These are phyloP conservation scores for Tor tambroides DNA, from an alignment of 2,113 vertebrate species.

Conservation along the genomic window DNA sequence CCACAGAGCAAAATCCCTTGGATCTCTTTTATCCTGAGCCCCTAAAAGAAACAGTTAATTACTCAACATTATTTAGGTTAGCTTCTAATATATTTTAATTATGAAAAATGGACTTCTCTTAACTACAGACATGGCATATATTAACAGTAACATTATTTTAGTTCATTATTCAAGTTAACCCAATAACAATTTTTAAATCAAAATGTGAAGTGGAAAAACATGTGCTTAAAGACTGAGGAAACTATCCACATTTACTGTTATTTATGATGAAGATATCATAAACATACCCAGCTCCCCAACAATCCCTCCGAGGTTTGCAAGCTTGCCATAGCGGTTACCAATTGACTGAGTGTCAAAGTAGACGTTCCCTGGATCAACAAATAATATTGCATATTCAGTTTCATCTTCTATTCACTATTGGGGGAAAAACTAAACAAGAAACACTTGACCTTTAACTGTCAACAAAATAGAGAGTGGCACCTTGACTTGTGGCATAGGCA, in stretches of 20 bases:
- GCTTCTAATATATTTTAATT: neutral
- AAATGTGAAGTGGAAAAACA: neutral
- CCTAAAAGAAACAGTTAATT: slow-evolving; percentile 60
- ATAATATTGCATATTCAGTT: neutral
- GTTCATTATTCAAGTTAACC: no score
- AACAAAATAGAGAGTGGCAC: slow-evolving; percentile 68
- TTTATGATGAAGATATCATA: neutral
- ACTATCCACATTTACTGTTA: neutral
- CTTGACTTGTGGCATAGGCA: slow-evolving; percentile 84
- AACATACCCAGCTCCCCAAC: slow-evolving; percentile 78
- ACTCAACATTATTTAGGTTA: neutral
- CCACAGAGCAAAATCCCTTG: slow-evolving; percentile 91
- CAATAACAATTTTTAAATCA: neutral
- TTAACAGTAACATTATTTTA: neutral
- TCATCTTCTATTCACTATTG: neutral
- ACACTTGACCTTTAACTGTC: neutral
- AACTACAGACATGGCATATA: neutral
- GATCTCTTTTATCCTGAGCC: slow-evolving; percentile 78
- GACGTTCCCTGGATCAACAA: slow-evolving; percentile 82
- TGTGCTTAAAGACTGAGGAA: neutral
- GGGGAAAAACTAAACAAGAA: neutral
- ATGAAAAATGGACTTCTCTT: neutral
- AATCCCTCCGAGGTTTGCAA: slow-evolving; percentile 65
- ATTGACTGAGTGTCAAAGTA: slow-evolving; percentile 91
- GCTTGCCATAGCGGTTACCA: slow-evolving; percentile 84